Evolutionary conservation across 2,797 vertebrate genomes (phyloP).

Genomic region (Iguana delicatissima): DNA sequence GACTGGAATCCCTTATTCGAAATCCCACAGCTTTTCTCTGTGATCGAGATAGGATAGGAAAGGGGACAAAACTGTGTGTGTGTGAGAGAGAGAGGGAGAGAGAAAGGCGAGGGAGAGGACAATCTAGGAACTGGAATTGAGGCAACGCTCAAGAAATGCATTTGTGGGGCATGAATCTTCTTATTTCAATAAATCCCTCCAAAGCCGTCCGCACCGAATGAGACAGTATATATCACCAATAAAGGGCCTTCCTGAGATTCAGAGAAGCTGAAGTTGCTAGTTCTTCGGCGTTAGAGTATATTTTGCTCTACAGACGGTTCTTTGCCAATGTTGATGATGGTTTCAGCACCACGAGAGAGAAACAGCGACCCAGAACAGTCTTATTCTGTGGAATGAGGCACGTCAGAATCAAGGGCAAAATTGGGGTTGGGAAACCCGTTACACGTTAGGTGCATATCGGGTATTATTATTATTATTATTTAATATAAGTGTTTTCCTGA

Average conservation of each 20-base stretch:
- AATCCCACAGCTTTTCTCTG: not conserved
- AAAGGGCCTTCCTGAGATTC: conserved; percentile 15
- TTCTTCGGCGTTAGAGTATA: not conserved
- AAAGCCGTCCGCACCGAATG: not conserved
- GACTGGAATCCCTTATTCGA: not conserved
- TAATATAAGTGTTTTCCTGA: not conserved
- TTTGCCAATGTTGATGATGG: not conserved
- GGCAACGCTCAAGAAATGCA: conserved; percentile 10
- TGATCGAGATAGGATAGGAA: not conserved
- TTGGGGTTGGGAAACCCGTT: not conserved
- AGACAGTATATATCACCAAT: not conserved
- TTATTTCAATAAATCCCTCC: not conserved
- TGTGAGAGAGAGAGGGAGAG: no score
- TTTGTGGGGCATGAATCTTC: conserved; percentile 25
- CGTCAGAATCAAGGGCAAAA: not conserved
- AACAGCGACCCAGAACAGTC: conserved; percentile 13
- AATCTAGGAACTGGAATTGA: conserved; percentile 9
- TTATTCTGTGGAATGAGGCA: not conserved
- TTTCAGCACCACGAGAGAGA: conserved; percentile 34
- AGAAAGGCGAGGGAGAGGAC: not conserved
- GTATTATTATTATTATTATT: not conserved
- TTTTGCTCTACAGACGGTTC: not conserved
- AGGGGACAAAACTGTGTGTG: not conserved
- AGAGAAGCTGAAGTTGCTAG: not conserved
- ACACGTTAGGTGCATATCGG: no score